Percentiles rank a stretch among this genome's conserved stretches.
Conservation (phyloP, 2,113 vertebrate species). For the Tachysurus vachellii region DNA sequence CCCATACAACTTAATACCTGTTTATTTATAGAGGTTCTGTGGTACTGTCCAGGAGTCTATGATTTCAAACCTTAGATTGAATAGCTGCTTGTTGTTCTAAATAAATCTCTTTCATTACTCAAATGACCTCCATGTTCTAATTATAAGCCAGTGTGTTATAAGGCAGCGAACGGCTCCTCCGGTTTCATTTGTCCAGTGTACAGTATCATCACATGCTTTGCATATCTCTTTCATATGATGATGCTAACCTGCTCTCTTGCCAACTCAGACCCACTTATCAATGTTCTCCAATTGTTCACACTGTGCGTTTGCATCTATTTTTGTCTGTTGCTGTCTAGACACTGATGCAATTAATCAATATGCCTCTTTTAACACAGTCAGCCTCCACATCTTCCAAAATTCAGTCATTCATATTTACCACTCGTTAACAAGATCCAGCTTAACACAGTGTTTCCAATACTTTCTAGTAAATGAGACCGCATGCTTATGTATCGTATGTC, state of each 20-base stretch:
- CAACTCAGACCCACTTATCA: neutral
- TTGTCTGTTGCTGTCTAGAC: constrained; percentile 55
- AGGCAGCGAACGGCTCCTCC: neutral
- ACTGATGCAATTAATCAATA: constrained; percentile 51
- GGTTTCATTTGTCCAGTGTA: neutral
- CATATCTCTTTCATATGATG: constrained; percentile 23
- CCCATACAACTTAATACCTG: neutral
- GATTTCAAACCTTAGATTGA: neutral
- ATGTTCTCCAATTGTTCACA: constrained; percentile 28
- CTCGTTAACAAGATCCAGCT: constrained; percentile 21
- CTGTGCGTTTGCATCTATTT: constrained; percentile 19
- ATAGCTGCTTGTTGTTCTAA: neutral
- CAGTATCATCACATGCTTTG: neutral
- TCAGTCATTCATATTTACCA: constrained; percentile 26
- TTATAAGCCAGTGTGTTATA: neutral
- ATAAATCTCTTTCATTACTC: neutral
- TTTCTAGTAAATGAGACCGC: neutral
- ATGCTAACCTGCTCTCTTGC: constrained; percentile 35
- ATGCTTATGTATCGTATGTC: neutral
- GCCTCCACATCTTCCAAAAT: constrained; percentile 9
- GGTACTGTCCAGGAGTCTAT: neutral
- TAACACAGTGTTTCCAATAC: neutral
- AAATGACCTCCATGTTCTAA: neutral
- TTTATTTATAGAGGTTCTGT: neutral
- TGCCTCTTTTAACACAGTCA: constrained; percentile 37